Percentiles rank a stretch among this genome's conserved stretches.
These are phyloP conservation scores for Dinomys branickii DNA, from an alignment of 2,113 vertebrate genomes.

Conservation along the genomic window DNA sequence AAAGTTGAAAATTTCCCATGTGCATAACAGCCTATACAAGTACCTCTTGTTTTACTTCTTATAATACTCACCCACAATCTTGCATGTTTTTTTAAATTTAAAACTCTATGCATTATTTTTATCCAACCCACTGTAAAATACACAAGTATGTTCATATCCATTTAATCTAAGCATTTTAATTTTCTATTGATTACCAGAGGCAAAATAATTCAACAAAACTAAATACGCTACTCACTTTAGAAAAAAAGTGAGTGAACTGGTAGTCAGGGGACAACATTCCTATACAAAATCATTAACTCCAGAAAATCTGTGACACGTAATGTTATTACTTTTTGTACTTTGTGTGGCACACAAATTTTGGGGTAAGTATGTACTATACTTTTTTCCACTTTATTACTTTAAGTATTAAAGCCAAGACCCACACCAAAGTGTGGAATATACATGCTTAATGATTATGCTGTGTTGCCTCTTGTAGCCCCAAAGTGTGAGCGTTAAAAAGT, in stretches of 20 bases:
- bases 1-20: constrained; percentile 5
- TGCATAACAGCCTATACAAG: background rate
- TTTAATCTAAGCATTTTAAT: constrained; percentile 14
- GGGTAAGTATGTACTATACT: background rate
- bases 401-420: background rate
- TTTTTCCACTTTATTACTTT: constrained; percentile 18
- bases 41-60: constrained; percentile 4
- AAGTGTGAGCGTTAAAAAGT: background rate
- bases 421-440: background rate
- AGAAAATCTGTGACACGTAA: background rate
- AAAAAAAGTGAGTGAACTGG: background rate
- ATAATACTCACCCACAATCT: background rate
- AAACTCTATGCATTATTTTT: background rate
- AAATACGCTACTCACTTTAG: background rate
- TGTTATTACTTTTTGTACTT: background rate
- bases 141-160: background rate
- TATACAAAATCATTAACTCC: background rate
- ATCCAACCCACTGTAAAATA: background rate
- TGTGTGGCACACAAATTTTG: background rate
- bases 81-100: background rate
- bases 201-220: constrained; percentile 47
- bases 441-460: background rate
- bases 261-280: background rate
- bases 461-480: background rate
- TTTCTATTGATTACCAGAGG: background rate